A percentile compares a stretch with the other conserved stretches of the same genome.
Evolutionary conservation across 2,113 vertebrate genomes (phyloP).

Genomic region (Burhinus bistriatus): DNA sequence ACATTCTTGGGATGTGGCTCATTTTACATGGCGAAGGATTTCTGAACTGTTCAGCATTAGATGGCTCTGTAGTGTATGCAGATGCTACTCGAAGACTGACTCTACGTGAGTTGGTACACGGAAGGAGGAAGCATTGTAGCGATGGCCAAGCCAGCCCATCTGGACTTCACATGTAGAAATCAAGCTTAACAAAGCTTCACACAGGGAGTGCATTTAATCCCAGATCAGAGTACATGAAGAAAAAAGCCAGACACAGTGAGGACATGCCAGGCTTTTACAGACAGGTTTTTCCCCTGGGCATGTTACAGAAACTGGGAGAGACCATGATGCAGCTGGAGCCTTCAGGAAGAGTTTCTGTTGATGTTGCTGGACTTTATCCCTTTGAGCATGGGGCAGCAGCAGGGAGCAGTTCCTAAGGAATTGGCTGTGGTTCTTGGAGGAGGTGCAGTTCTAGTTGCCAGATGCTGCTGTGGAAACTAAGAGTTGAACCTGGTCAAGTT

Average conservation of each 20-base stretch:
- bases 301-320: background rate
- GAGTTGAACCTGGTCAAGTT: background rate
- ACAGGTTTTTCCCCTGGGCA: background rate
- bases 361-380: no score
- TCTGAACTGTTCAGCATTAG: background rate
- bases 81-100: background rate
- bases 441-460: background rate
- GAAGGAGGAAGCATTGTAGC: background rate
- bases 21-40: background rate
- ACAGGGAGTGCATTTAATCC: background rate
- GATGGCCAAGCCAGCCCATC: background rate
- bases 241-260: background rate
- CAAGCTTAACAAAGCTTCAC: background rate
- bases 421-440: background rate
- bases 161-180: background rate
- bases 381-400: background rate
- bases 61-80: background rate
- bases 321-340: background rate
- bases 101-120: fast-evolving
- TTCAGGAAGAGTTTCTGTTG: background rate
- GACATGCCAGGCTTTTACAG: background rate
- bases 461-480: background rate
- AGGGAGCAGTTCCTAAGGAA: background rate
- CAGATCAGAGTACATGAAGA: background rate
- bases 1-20: background rate